These are phyloP conservation scores for Brachypteracias leptosomus DNA, from an alignment of 2,113 vertebrate species.

Conservation along the genomic window DNA sequence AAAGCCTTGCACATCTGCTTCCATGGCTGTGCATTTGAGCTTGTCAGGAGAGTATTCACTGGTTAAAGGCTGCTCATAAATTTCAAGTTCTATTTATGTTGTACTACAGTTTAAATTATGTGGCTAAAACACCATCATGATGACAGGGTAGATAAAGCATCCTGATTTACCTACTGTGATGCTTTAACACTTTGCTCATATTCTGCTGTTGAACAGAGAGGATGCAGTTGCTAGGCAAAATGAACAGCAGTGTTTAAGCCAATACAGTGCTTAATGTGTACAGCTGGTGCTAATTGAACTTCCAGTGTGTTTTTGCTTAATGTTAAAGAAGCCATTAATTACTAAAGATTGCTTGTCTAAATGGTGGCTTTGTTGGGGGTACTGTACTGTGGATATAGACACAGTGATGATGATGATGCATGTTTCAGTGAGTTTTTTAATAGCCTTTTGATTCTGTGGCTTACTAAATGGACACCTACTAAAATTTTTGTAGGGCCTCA, in stretches of 20 bases:
- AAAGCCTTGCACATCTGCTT: background rate
- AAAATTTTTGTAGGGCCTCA: slow-evolving; percentile 29
- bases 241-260: background rate
- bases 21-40: background rate
- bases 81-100: background rate
- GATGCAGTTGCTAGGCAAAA: background rate
- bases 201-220: background rate
- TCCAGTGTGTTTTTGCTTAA: background rate
- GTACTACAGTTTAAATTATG: background rate
- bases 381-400: background rate
- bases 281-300: background rate
- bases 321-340: background rate
- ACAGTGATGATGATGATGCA: background rate
- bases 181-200: background rate
- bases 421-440: background rate
- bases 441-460: background rate
- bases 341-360: background rate
- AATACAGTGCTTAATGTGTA: background rate
- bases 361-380: background rate
- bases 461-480: background rate
- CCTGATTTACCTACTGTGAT: background rate
- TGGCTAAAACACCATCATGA: background rate
- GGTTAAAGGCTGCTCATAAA: background rate
- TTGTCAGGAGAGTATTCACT: background rate
- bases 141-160: background rate